phyloP scores from a whole-genome alignment of 2,113 vertebrate species.

The Corapipo altera region DNA sequence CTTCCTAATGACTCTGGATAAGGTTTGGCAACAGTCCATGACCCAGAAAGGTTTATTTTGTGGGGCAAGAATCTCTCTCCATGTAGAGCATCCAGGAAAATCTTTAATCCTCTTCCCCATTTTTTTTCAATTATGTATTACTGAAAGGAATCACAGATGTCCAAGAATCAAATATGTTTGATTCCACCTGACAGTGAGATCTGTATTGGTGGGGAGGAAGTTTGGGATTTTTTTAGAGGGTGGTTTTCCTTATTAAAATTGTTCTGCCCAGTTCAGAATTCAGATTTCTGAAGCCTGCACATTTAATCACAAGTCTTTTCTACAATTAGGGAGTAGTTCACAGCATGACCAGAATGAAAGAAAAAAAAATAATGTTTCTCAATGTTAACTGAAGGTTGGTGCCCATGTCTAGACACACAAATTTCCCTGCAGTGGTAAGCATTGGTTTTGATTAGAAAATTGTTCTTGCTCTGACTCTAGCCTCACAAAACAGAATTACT shows the following conservation, averaged over 20 bases:
- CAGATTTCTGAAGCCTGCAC: not conserved
- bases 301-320: not conserved
- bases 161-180: not conserved
- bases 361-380: not conserved
- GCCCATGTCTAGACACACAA: not conserved
- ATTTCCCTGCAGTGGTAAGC: not conserved
- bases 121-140: not conserved
- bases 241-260: not conserved
- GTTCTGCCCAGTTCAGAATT: not conserved
- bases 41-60: not conserved
- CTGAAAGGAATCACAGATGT: not conserved
- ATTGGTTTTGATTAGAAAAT: not conserved
- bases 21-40: not conserved
- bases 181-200: not conserved
- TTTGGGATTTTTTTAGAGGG: not conserved
- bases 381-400: not conserved
- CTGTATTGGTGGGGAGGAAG: not conserved
- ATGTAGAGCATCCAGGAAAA: not conserved
- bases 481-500: not conserved
- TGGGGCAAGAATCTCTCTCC: not conserved
- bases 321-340: not conserved
- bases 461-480: not conserved
- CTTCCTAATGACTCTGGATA: not conserved
- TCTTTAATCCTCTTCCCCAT: not conserved
- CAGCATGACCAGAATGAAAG: not conserved